These are phyloP conservation scores for Eciton burchellii DNA, from an alignment of 1,140 invertebrate genomes.

Conservation along the genomic window DNA sequence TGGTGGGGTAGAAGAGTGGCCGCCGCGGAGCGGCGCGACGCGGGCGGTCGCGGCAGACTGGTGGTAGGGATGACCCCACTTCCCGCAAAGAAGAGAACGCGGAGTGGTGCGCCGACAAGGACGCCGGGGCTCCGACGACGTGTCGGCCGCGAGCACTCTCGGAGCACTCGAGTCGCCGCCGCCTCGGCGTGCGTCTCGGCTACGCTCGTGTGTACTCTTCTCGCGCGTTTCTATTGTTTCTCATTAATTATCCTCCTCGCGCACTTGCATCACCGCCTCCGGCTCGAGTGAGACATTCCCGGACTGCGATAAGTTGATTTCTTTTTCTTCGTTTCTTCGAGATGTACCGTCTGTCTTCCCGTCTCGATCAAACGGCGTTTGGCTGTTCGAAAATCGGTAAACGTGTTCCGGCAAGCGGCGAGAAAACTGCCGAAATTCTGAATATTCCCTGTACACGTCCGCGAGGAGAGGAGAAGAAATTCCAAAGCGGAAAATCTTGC, in stretches of 20 bases:
- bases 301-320: too few relatives aligned
- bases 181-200: not conserved
- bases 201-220: not conserved
- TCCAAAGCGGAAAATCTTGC: not conserved
- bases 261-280: too few relatives aligned
- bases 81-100: not conserved
- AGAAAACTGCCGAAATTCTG: too few relatives aligned
- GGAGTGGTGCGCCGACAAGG: conserved; percentile 70
- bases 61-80: conserved; percentile 58
- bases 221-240: too few relatives aligned
- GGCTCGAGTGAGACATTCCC: too few relatives aligned
- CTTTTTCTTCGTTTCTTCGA: too few relatives aligned
- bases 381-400: too few relatives aligned
- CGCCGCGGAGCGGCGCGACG: conserved; percentile 39
- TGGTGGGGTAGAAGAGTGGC: conserved; percentile 38
- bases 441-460: not conserved
- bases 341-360: too few relatives aligned
- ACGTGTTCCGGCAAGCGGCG: too few relatives aligned
- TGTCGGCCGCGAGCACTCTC: conserved; percentile 57
- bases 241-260: too few relatives aligned
- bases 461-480: not conserved
- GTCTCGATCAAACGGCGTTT: too few relatives aligned
- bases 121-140: conserved; percentile 70
- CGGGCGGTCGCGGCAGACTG: not conserved
- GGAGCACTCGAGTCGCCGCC: conserved; percentile 30